Conservation (phyloP, 2,113 vertebrate genomes). For the Erinaceus europaeus region DNA sequence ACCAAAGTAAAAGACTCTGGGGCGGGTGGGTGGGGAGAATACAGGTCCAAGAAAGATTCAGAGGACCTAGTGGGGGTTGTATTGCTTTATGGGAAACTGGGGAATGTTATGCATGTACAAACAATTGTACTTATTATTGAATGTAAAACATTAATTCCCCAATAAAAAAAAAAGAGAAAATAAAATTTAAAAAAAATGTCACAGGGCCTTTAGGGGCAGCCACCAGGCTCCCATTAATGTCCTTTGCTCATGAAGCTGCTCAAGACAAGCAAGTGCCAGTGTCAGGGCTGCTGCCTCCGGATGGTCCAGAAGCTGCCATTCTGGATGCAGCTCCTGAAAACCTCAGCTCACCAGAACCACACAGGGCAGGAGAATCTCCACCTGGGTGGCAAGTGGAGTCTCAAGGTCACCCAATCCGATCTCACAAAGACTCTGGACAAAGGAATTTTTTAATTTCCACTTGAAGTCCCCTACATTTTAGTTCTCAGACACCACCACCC, state of each 20-base stretch:
- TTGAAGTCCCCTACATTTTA: neutral
- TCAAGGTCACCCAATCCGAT: neutral
- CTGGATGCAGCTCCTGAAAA: neutral
- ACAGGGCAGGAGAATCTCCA: neutral
- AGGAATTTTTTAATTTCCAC: neutral
- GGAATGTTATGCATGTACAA: no score
- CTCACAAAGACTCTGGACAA: neutral
- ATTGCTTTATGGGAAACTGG: no score
- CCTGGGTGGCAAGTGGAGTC: neutral
- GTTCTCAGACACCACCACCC: no score
- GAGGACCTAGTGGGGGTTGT: no score
- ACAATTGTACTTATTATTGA: no score
- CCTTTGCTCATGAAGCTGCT: neutral
- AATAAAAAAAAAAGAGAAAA: no score
- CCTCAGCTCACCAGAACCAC: neutral
- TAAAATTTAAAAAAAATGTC: no score
- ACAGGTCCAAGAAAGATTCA: no score
- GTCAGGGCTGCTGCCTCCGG: rapidly evolving
- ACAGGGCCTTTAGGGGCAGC: neutral
- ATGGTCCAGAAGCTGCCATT: neutral
- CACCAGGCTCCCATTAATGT: neutral
- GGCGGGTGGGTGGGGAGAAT: no score
- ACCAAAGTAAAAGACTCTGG: no score
- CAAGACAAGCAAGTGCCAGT: neutral
- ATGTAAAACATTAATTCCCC: no score